These are phyloP conservation scores for Trissonchulus latispiculum DNA, from an alignment of 2,888 invertebrate species.

Conservation along the genomic window DNA sequence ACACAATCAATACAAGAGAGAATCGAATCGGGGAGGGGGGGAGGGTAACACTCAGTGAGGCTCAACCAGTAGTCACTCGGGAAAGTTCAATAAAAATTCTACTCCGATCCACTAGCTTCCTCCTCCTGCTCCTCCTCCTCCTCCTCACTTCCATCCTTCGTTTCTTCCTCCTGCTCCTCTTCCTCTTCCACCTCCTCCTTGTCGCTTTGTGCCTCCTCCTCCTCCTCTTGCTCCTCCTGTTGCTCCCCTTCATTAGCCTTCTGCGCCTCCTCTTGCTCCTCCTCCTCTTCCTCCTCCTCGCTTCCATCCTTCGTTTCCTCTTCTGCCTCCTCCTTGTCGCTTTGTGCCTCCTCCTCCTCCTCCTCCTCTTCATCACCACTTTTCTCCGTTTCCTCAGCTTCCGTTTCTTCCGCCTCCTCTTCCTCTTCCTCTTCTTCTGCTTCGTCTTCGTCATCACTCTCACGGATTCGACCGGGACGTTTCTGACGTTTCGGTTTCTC, in stretches of 20 bases:
- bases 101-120: conserved; percentile 10
- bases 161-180: conserved; percentile 49
- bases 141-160: not conserved
- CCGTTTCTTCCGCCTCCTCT: conserved; percentile 30
- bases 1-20: too few relatives aligned
- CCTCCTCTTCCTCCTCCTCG: not conserved
- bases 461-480: not conserved
- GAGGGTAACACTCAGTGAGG: too few relatives aligned
- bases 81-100: too few relatives aligned
- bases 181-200: not conserved
- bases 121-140: conserved; percentile 19
- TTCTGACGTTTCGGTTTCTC: not conserved
- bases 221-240: too few relatives aligned
- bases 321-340: conserved; percentile 45
- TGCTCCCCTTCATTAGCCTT: not conserved
- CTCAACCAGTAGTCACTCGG: too few relatives aligned
- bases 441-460: not conserved
- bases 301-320: not conserved
- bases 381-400: not conserved
- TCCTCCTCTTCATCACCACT: too few relatives aligned
- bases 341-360: too few relatives aligned
- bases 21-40: too few relatives aligned
- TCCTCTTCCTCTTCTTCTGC: conserved; percentile 48
- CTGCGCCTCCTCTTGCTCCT: conserved; percentile 49
- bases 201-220: not conserved